These are phyloP conservation scores for Chlorops oryzae DNA, from an alignment of 1,140 invertebrate genomes.

Conservation along the genomic window DNA sequence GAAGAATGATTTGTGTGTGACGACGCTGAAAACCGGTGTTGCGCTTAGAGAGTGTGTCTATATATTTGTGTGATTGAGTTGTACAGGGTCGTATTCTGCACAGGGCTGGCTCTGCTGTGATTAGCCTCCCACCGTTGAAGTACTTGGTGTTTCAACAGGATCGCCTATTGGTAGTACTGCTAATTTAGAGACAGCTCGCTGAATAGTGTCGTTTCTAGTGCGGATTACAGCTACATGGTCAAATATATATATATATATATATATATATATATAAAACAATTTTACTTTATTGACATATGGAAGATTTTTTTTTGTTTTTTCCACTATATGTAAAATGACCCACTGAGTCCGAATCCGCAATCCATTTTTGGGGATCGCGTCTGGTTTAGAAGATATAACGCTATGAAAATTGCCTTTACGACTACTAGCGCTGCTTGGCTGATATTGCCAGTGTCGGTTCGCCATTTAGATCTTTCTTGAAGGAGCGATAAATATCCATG, in stretches of 20 bases:
- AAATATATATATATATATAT: constrained; percentile 2
- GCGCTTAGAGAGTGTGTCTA: too few relatives aligned
- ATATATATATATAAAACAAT: background rate
- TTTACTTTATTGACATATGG: constrained; percentile 4
- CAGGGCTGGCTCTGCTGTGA: too few relatives aligned
- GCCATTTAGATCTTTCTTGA: constrained; percentile 8
- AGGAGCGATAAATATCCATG: constrained; percentile 1
- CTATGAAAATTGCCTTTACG: too few relatives aligned
- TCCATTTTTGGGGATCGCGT: too few relatives aligned
- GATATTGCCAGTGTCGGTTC: background rate
- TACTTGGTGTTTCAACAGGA: background rate
- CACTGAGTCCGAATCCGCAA: too few relatives aligned
- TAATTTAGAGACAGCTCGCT: constrained; percentile 7
- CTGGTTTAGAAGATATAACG: too few relatives aligned
- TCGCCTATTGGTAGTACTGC: constrained; percentile 4
- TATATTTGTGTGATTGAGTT: too few relatives aligned
- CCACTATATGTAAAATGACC: too few relatives aligned
- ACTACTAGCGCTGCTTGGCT: background rate
- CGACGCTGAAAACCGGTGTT: too few relatives aligned
- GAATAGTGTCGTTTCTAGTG: background rate
- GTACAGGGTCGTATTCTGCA: too few relatives aligned
- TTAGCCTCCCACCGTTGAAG: constrained; percentile 11
- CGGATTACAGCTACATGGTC: background rate
- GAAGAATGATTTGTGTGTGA: too few relatives aligned
- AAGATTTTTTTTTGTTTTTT: constrained; percentile 9